A percentile compares a stretch with the other conserved stretches of the same genome.
phyloP scores from a whole-genome alignment of 2,888 invertebrate genomes.

The Ophraella communa region DNA sequence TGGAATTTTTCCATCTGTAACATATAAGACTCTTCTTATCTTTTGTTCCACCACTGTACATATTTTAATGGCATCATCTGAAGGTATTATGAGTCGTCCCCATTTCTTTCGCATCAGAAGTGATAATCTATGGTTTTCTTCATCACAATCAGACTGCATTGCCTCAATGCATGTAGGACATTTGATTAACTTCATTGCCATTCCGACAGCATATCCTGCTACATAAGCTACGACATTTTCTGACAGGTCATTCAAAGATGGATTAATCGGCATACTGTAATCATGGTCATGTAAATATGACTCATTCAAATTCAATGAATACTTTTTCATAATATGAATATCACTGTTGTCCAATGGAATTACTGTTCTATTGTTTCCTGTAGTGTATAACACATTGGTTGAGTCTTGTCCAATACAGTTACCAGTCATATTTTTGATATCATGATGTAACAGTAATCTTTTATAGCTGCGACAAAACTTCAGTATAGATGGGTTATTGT shows the following conservation, averaged over 20 bases:
- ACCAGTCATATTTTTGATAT: slow-evolving; percentile 7
- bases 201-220: slow-evolving; percentile 11
- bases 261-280: slow-evolving; percentile 10
- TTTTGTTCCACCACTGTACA: background rate
- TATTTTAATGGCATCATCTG: background rate
- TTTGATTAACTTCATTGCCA: slow-evolving; percentile 9
- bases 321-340: slow-evolving; percentile 8
- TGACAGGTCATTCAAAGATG: slow-evolving; percentile 9
- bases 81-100: background rate
- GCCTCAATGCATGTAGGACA: slow-evolving; percentile 8
- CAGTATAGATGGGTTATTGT: slow-evolving; percentile 22
- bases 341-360: slow-evolving; percentile 11
- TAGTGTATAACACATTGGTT: slow-evolving; percentile 10
- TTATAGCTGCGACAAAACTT: slow-evolving; percentile 16
- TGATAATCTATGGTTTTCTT: background rate
- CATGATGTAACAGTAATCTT: slow-evolving; percentile 19
- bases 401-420: slow-evolving; percentile 18
- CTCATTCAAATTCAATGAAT: slow-evolving; percentile 8
- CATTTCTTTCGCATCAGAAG: background rate
- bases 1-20: background rate
- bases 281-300: slow-evolving; percentile 9
- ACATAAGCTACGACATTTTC: slow-evolving; percentile 18
- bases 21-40: background rate
- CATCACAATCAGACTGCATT: background rate
- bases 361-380: background rate